A percentile compares a stretch with the other conserved stretches of the same genome.
Conservation (phyloP, 2,888 invertebrate species). For the Tetheella fluctuosa region DNA sequence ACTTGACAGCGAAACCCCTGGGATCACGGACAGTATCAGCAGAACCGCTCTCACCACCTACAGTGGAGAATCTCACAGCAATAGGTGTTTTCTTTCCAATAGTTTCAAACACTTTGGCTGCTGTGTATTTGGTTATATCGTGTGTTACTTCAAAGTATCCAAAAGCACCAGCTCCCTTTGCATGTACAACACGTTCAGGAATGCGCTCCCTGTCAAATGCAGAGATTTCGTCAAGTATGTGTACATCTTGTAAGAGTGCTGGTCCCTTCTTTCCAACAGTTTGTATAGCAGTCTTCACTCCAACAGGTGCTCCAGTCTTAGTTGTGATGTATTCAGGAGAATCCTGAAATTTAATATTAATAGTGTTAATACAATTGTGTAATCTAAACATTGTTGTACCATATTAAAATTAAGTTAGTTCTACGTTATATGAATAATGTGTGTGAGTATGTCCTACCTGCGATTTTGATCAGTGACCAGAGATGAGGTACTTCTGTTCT, state of each 20-base stretch:
- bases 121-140: conserved; percentile 91
- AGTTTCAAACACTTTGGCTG: conserved; percentile 90
- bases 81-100: conserved; percentile 92
- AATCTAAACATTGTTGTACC: background rate
- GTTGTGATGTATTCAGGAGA: conserved; percentile 88
- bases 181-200: conserved; percentile 98
- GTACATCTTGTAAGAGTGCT: conserved; percentile 92
- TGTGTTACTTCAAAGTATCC: conserved; percentile 95
- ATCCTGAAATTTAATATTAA: conserved; percentile 69
- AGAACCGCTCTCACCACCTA: conserved; percentile 95
- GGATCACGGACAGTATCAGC: conserved; percentile 96
- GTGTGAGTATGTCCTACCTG: no score
- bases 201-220: conserved; percentile 96
- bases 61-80: conserved; percentile 92
- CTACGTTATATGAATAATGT: no score
- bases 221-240: conserved; percentile 90
- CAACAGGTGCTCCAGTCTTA: conserved; percentile 92
- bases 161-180: conserved; percentile 96
- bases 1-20: conserved; percentile 96
- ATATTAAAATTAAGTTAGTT: no score
- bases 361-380: background rate
- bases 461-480: no score
- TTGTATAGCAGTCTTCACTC: conserved; percentile 88
- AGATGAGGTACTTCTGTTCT: no score
- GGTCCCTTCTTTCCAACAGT: conserved; percentile 96